Evolutionary conservation across 1,140 invertebrate species (phyloP).

Genomic region (Neodiprion pinetum): DNA sequence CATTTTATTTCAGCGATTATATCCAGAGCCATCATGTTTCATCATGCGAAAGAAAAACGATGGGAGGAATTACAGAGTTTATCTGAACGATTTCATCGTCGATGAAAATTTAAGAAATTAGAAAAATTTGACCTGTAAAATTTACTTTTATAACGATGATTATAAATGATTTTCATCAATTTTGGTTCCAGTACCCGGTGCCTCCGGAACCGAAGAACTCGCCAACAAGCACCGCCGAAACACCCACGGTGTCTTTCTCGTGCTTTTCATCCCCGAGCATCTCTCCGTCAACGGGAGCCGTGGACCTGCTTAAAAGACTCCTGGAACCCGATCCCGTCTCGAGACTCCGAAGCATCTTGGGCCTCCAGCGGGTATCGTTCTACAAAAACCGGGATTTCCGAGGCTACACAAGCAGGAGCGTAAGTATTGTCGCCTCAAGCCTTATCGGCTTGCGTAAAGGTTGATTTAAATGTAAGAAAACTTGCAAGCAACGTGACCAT

Average conservation of each 20-base stretch:
- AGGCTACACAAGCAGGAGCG: conserved; percentile 12
- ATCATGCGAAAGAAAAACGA: no score
- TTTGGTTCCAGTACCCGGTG: conserved; percentile 37
- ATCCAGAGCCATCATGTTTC: no score
- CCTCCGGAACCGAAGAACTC: conserved; percentile 8
- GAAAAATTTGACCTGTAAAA: no score
- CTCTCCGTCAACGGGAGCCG: conserved; percentile 44
- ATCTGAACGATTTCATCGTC: no score
- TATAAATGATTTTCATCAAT: background rate
- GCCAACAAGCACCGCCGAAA: background rate
- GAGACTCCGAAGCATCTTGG: conserved; percentile 53
- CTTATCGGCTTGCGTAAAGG: no score
- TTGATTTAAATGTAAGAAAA: no score
- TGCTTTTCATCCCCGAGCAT: conserved; percentile 36
- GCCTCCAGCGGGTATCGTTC: conserved; percentile 60
- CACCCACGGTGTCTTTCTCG: background rate
- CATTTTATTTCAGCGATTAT: no score
- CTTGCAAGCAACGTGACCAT: no score
- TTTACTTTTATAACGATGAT: no score
- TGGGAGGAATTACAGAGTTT: no score
- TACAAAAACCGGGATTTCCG: conserved; percentile 58
- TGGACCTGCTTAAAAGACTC: conserved; percentile 57
- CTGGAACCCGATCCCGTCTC: conserved; percentile 54
- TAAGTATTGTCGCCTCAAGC: background rate
- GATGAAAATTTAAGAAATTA: no score